These are phyloP conservation scores for Mormyrus lacerda DNA, from an alignment of 2,113 vertebrate genomes.

Conservation along the genomic window DNA sequence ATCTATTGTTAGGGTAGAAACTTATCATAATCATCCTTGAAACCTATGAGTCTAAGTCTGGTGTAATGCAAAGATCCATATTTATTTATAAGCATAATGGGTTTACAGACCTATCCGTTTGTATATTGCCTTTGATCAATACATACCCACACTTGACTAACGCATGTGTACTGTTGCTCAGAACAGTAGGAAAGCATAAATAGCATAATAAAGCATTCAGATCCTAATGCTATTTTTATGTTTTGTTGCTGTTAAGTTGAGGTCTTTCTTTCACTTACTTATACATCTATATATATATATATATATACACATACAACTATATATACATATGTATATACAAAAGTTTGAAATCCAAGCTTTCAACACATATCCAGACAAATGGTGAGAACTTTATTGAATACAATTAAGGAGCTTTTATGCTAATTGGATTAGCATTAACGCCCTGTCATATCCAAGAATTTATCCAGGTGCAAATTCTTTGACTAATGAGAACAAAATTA, in stretches of 20 bases:
- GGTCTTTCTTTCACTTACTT: too few species aligned
- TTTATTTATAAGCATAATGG: conserved; percentile 8
- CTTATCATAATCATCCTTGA: neutral
- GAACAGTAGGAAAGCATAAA: neutral
- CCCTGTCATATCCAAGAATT: neutral
- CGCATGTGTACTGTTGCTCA: neutral
- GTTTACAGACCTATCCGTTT: neutral
- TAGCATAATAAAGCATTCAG: neutral
- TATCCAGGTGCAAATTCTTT: neutral
- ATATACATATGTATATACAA: too few species aligned
- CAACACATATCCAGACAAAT: neutral
- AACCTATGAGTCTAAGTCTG: neutral
- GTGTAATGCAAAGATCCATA: conserved; percentile 6
- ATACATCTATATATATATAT: too few species aligned
- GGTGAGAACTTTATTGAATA: neutral
- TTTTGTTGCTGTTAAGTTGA: neutral
- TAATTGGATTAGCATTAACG: neutral
- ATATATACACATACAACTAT: too few species aligned
- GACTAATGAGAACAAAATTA: neutral
- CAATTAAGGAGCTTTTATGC: neutral
- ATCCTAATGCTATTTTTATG: neutral
- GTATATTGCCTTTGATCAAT: neutral
- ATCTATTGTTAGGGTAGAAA: neutral
- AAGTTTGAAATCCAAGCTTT: neutral
- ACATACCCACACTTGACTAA: neutral